Evolutionary conservation across 2,113 vertebrate genomes (phyloP), one percentile per base, ranked within the genome.

Genomic region (Hydrolagus affinis): DNA sequence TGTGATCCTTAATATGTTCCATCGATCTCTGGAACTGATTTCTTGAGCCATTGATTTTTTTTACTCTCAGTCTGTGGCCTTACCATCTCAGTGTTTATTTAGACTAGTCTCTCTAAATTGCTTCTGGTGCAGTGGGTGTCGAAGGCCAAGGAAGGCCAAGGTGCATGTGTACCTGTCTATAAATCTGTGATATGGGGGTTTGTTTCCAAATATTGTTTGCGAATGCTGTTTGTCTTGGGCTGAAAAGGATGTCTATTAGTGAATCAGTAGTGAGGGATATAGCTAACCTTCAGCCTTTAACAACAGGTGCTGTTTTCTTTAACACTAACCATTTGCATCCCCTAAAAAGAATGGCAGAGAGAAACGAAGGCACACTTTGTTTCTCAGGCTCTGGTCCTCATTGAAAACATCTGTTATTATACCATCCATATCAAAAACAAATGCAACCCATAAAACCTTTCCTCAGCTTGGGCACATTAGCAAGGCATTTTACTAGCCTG

Each of bases 1-100:
- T 90, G 89, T 87, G 89, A 91, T 90, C 88, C 89, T 90, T 94
- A 93, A 94, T 94, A 92, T 92, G 89, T 94, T 93, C 93, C 93
- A 94, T 95, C 92, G 93, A 94, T 94, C 92, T 86, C 90, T 87
- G 90, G 91, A 87, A 88, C 88, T 91, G 90, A 88, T 91, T 94
- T 93, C 90, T 92, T 89, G 91, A 93, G 89, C 88, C 90, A 94
- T 94, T 91, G 94, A 94, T 95, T 95, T 86, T 94, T 93, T 86
- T 91, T 86, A 87, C 91, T 92, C 91, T 93, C 91, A 92, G 93
- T 92, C 91, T 93, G 91, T 93, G 92, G 93, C 90, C 91, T 93
- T 93, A 91, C 92, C 90, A 92, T 88, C 91, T 93, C 93, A 93
- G 94, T 93, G 92, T 93, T 95, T 94, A 94, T 93, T 94, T 94